Percentiles rank a stretch among this genome's conserved stretches.
Evolutionary conservation across 2,888 invertebrate species (phyloP).

Genomic region (Himalopsyche japonica): DNA sequence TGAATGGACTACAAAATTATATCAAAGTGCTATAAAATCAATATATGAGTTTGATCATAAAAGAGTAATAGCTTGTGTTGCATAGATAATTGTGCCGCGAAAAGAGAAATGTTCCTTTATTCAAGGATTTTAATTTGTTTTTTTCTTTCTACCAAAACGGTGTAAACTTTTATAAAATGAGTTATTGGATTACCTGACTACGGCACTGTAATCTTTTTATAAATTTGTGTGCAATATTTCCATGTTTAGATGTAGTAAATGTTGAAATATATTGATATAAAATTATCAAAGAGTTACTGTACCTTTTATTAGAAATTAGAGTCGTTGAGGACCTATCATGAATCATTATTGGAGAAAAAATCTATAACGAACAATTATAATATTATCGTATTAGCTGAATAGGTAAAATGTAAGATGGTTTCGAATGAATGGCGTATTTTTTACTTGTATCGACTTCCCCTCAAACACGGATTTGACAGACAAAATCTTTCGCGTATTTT

Average conservation of each 20-base stretch:
- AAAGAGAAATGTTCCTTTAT: no score
- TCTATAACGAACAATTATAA: background rate
- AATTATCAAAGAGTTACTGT: conserved; percentile 38
- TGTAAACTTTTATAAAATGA: background rate
- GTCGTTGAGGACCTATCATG: background rate
- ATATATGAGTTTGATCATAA: no score
- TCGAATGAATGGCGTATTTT: background rate
- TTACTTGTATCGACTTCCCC: conserved; percentile 26
- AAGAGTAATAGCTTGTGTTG: no score
- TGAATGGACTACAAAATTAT: no score
- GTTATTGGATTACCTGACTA: background rate
- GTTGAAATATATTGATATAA: conserved; percentile 2
- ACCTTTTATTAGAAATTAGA: conserved; percentile 39
- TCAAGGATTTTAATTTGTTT: no score
- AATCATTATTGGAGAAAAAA: background rate
- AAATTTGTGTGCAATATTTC: conserved; percentile 26
- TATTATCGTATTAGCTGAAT: background rate
- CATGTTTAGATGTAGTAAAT: conserved; percentile 5
- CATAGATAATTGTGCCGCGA: no score
- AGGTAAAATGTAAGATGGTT: background rate
- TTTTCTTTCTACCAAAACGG: no score
- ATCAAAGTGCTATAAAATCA: no score
- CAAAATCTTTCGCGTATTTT: background rate
- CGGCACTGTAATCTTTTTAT: background rate
- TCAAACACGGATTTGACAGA: background rate